A percentile compares a stretch with the other conserved stretches of the same genome.
phyloP scores from a whole-genome alignment of 2,888 invertebrate genomes.

The Acanthosoma haemorrhoidale region DNA sequence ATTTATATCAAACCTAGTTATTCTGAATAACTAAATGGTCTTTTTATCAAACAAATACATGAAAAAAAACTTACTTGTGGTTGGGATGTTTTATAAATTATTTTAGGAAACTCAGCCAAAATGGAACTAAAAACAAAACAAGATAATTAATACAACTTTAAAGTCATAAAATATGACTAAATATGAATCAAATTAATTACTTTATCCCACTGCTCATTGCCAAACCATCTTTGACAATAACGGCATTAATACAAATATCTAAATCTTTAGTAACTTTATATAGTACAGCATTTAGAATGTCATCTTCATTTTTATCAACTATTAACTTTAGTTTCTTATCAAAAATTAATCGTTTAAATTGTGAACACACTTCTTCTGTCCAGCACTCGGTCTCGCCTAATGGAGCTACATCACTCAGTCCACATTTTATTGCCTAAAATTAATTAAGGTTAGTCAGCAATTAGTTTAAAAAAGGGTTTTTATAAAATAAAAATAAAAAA shows the following conservation, averaged over 20 bases:
- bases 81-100: too few relatives aligned
- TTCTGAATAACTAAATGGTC: too few relatives aligned
- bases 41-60: too few relatives aligned
- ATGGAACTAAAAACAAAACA: conserved; percentile 23
- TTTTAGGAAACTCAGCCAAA: conserved; percentile 21
- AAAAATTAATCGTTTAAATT: conserved; percentile 10
- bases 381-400: conserved; percentile 45
- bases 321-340: conserved; percentile 21
- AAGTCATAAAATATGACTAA: background rate
- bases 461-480: too few relatives aligned
- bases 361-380: conserved; percentile 43
- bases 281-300: conserved; percentile 45
- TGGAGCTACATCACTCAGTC: conserved; percentile 50
- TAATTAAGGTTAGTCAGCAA: background rate
- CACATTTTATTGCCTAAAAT: conserved; percentile 42
- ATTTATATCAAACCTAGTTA: too few relatives aligned
- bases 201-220: conserved; percentile 51
- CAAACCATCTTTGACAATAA: conserved; percentile 50
- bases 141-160: background rate
- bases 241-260: conserved; percentile 52
- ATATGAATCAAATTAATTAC: conserved; percentile 45
- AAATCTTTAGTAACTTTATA: conserved; percentile 45
- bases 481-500: too few relatives aligned
- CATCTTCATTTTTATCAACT: background rate
- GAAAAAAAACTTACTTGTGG: too few relatives aligned